phyloP scores from a whole-genome alignment of 2,888 invertebrate species.

The Dinocampus coccinellae region DNA sequence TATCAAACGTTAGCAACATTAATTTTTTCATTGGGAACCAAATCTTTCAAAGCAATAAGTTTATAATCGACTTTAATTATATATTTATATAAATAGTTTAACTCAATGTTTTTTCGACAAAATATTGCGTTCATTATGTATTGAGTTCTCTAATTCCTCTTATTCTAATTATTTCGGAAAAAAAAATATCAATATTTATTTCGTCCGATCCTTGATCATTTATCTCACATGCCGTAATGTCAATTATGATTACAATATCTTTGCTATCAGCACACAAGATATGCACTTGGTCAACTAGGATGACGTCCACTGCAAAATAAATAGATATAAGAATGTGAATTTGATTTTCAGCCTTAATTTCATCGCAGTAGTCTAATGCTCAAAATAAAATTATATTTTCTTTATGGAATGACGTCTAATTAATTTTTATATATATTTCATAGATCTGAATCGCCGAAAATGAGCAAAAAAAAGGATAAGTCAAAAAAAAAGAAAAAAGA shows the following conservation, averaged over 20 bases:
- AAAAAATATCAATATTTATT: conserved; percentile 1
- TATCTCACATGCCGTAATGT: conserved; percentile 21
- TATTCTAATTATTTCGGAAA: conserved; percentile 12
- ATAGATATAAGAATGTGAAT: conserved; percentile 40
- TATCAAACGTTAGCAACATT: background rate
- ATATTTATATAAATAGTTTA: conserved; percentile 25
- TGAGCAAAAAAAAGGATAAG: conserved; percentile 65
- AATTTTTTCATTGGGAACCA: conserved; percentile 46
- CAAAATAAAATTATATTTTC: conserved; percentile 4
- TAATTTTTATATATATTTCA: conserved; percentile 40
- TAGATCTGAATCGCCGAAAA: conserved; percentile 68
- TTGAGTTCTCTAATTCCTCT: background rate
- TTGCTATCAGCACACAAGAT: conserved; percentile 64
- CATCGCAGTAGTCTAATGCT: conserved; percentile 16
- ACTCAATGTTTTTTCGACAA: conserved; percentile 25
- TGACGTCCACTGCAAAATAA: conserved; percentile 64
- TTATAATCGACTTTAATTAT: conserved; percentile 53
- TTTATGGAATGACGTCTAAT: background rate
- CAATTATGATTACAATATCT: conserved; percentile 56
- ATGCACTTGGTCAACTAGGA: conserved; percentile 66
- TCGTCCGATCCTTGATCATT: conserved; percentile 24
- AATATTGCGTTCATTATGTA: background rate
- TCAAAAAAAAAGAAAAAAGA: conserved; percentile 61
- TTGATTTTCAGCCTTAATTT: conserved; percentile 26
- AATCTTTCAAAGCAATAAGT: conserved; percentile 57